Evolutionary conservation across 2,888 invertebrate species (phyloP).

Genomic region (Salticus scenicus): DNA sequence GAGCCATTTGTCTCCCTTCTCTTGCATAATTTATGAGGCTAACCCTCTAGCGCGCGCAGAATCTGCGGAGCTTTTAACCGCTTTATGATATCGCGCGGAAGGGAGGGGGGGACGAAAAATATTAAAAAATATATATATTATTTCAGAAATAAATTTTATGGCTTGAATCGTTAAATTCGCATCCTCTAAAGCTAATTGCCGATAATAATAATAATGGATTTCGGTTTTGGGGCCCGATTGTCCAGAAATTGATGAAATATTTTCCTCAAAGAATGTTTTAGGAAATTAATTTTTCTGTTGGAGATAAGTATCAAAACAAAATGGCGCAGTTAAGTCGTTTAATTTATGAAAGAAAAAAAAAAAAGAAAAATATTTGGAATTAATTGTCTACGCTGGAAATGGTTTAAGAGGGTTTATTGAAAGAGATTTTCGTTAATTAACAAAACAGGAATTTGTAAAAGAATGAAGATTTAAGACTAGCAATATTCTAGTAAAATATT

Average conservation of each 20-base stretch:
- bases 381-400: neutral
- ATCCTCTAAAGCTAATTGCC: slow-evolving; percentile 60
- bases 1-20: slow-evolving; percentile 67
- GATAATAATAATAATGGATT: slow-evolving; percentile 60
- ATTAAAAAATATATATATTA: slow-evolving; percentile 45
- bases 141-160: slow-evolving; percentile 53
- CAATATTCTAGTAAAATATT: neutral
- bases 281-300: slow-evolving; percentile 45
- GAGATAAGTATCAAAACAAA: slow-evolving; percentile 14
- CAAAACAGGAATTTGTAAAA: neutral
- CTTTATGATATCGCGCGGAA: slow-evolving; percentile 52
- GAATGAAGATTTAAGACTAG: neutral
- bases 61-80: slow-evolving; percentile 43
- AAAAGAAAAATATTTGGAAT: neutral
- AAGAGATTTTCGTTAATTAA: slow-evolving; percentile 2
- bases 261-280: slow-evolving; percentile 28
- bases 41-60: slow-evolving; percentile 31
- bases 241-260: slow-evolving; percentile 60
- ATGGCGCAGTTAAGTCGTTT: slow-evolving; percentile 58
- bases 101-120: slow-evolving; percentile 19
- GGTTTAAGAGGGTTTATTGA: neutral
- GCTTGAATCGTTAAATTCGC: slow-evolving; percentile 59
- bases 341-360: slow-evolving; percentile 33
- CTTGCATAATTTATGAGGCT: slow-evolving; percentile 68
- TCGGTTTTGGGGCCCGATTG: slow-evolving; percentile 30